phyloP scores from a whole-genome alignment of 35 echinoderm and acorn worm genomes.

The Apostichopus parvimensis region DNA sequence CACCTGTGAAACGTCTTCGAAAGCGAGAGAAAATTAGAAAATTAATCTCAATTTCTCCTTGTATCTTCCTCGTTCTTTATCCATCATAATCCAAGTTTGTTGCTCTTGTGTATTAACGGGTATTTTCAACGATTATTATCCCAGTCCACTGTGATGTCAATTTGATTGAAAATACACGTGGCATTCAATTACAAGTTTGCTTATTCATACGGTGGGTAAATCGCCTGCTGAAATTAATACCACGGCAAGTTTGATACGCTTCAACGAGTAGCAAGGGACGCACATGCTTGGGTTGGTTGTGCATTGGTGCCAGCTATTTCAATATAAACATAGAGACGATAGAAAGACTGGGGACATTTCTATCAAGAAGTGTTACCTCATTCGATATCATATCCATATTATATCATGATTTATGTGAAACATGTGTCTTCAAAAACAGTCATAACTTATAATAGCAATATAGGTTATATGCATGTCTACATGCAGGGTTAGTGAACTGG shows the following conservation, averaged over 20 bases:
- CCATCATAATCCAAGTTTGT: no score
- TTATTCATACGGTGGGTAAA: constrained; percentile 16
- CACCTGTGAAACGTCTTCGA: no score
- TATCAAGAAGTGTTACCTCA: not conserved
- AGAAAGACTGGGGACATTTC: not conserved
- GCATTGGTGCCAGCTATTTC: not conserved
- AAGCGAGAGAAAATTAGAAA: no score
- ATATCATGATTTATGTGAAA: constrained; percentile 8
- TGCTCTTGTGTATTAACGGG: not conserved
- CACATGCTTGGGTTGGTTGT: not conserved
- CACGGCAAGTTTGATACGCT: constrained; percentile 19
- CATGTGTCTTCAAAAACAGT: not conserved
- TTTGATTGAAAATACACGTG: constrained; percentile 43
- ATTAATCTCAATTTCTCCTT: no score
- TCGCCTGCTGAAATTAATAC: constrained; percentile 29
- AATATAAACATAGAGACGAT: not conserved
- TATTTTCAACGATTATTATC: not conserved
- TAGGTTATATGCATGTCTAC: no score
- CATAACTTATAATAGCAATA: no score
- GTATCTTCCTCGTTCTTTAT: no score
- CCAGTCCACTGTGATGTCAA: constrained; percentile 7
- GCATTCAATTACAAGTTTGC: constrained; percentile 50
- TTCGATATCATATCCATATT: not conserved
- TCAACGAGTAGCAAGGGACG: not conserved
- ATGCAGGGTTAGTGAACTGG: no score